A percentile compares a stretch with the other conserved stretches of the same genome.
Conservation (phyloP, 2,113 vertebrate species). For the Paedocypris sp. region DNA sequence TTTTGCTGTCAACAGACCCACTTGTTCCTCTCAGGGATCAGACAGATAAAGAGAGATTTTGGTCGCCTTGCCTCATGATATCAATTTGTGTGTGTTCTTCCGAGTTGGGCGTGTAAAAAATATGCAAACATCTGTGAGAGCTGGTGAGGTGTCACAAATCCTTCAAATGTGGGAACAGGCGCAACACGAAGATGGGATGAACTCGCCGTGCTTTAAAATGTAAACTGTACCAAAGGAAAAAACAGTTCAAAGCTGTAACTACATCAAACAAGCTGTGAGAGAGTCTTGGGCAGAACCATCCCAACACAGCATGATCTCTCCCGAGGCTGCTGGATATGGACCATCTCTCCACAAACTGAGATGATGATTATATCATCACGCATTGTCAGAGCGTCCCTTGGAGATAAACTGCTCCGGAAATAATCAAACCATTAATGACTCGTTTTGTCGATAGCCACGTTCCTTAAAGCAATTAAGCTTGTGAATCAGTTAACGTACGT, state of each 20-base stretch:
- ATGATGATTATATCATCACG: conserved; percentile 28
- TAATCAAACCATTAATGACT: conserved; percentile 25
- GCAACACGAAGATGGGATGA: no score
- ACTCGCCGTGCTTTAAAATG: no score
- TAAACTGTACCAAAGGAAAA: no score
- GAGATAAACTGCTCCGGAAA: conserved; percentile 12
- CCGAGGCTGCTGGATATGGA: conserved; percentile 1
- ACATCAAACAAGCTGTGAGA: neutral
- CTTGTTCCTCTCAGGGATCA: conserved; percentile 17
- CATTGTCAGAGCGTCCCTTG: conserved; percentile 23
- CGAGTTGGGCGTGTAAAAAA: conserved; percentile 9
- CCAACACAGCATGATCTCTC: neutral
- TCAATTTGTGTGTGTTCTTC: conserved; percentile 19
- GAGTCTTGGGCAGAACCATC: neutral
- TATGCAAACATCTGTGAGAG: neutral
- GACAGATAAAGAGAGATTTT: conserved; percentile 25
- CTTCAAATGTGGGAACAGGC: neutral
- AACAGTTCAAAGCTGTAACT: neutral
- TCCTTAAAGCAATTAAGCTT: conserved; percentile 16
- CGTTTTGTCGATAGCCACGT: conserved; percentile 16
- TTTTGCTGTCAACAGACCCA: conserved; percentile 27
- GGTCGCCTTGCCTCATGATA: conserved; percentile 28
- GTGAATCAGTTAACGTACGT: conserved; percentile 19
- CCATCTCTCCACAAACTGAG: neutral
- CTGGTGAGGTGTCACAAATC: neutral